phyloP scores from a whole-genome alignment of 2,888 invertebrate genomes.

The Melinopterus prodromus region DNA sequence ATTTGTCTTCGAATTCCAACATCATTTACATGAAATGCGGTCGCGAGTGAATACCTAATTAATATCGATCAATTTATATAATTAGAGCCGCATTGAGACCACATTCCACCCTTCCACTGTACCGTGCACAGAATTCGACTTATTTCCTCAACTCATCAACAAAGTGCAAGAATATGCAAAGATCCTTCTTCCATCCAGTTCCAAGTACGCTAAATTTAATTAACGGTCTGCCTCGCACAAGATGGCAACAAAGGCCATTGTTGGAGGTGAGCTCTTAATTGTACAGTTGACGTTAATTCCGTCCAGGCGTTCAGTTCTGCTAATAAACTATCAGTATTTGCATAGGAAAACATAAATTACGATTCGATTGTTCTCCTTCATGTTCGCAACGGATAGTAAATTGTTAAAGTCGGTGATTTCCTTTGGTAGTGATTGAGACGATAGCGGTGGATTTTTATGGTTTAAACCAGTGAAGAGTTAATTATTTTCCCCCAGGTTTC shows the following conservation, averaged over 20 bases:
- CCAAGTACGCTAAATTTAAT: slow-evolving; percentile 10
- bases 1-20: background rate
- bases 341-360: slow-evolving; percentile 19
- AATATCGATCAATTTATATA: slow-evolving; percentile 23
- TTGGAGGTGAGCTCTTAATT: slow-evolving; percentile 23
- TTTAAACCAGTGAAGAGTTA: background rate
- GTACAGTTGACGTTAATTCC: slow-evolving; percentile 17
- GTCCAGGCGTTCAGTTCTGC: background rate
- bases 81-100: slow-evolving; percentile 9
- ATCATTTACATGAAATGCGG: background rate
- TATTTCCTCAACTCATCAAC: background rate
- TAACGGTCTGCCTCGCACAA: background rate
- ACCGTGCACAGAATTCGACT: slow-evolving; percentile 10
- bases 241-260: slow-evolving; percentile 20
- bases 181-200: background rate
- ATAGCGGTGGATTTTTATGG: background rate
- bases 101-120: background rate
- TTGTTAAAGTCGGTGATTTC: background rate
- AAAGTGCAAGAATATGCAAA: background rate
- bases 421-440: background rate
- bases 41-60: background rate
- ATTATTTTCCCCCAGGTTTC: background rate
- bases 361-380: slow-evolving; percentile 16
- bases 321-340: background rate
- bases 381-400: background rate